Percentiles rank a stretch among this genome's conserved stretches.
These are phyloP conservation scores for Dichetophora obliterata DNA, from an alignment of 2,888 invertebrate species.

Conservation along the genomic window DNA sequence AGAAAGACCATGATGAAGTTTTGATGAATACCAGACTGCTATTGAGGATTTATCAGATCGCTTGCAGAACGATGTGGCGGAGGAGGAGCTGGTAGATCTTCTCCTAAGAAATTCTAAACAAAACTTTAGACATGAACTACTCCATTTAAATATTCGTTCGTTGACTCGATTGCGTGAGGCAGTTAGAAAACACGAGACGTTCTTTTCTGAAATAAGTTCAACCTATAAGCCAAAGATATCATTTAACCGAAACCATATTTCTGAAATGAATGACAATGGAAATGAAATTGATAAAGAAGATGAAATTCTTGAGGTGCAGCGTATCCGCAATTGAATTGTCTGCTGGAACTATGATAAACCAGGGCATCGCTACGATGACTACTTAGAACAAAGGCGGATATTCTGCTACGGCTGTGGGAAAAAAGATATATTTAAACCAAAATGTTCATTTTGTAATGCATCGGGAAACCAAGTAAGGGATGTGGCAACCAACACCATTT, in stretches of 20 bases:
- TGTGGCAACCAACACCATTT: background rate
- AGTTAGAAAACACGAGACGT: conserved; percentile 14
- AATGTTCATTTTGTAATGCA: background rate
- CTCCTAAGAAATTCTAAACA: conserved; percentile 7
- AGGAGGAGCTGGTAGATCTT: conserved; percentile 12
- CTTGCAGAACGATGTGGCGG: conserved; percentile 13
- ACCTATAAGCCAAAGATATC: background rate
- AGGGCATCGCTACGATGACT: background rate
- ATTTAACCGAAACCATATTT: background rate
- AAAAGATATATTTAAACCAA: background rate
- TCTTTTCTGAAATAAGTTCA: background rate
- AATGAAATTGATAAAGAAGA: background rate
- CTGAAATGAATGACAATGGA: background rate
- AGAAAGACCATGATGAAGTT: conserved; percentile 6
- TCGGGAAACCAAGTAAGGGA: background rate
- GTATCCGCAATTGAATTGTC: background rate
- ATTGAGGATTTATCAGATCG: conserved; percentile 13
- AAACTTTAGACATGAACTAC: background rate
- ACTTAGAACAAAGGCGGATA: background rate
- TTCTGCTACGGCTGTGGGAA: conserved; percentile 5
- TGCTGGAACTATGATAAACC: background rate
- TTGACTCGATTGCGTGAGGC: conserved; percentile 1
- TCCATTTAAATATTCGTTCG: background rate
- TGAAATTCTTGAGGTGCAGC: background rate
- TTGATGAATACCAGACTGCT: conserved; percentile 17